These are phyloP conservation scores for Biston betularia DNA, from an alignment of 2,888 invertebrate genomes.

Conservation along the genomic window DNA sequence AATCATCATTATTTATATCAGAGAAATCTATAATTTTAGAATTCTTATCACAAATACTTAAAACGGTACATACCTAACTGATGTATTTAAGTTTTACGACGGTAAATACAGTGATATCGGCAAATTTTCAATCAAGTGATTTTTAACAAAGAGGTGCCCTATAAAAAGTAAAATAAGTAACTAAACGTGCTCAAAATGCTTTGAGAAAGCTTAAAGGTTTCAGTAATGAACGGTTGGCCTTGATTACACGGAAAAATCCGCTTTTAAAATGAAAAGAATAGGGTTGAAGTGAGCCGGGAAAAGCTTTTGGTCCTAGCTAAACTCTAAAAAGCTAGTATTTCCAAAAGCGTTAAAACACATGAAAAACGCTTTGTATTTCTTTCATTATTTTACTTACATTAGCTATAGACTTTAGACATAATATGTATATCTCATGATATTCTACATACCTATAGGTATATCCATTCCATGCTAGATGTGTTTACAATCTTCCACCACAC, in stretches of 20 bases:
- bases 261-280: slow-evolving; percentile 17
- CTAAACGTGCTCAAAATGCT: slow-evolving; percentile 31
- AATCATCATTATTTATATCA: no score
- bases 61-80: no score
- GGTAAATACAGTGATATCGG: background rate
- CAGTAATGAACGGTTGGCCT: slow-evolving; percentile 21
- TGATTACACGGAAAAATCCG: slow-evolving; percentile 28
- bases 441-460: no score
- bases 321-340: slow-evolving; percentile 1
- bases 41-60: no score
- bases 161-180: slow-evolving; percentile 24
- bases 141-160: slow-evolving; percentile 6
- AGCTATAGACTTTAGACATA: no score
- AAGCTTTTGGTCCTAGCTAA: slow-evolving; percentile 19
- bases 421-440: no score
- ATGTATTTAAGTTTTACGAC: no score
- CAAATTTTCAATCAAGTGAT: slow-evolving; percentile 4
- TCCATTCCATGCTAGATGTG: no score
- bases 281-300: slow-evolving; percentile 10
- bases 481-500: no score
- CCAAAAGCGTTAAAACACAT: background rate
- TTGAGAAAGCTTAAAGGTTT: slow-evolving; percentile 30
- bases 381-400: background rate
- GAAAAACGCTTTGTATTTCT: no score
- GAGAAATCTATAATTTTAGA: no score